Base-by-base conservation (phyloP, 2,113 vertebrate genomes). In the Motacilla tschutschensis region DNA sequence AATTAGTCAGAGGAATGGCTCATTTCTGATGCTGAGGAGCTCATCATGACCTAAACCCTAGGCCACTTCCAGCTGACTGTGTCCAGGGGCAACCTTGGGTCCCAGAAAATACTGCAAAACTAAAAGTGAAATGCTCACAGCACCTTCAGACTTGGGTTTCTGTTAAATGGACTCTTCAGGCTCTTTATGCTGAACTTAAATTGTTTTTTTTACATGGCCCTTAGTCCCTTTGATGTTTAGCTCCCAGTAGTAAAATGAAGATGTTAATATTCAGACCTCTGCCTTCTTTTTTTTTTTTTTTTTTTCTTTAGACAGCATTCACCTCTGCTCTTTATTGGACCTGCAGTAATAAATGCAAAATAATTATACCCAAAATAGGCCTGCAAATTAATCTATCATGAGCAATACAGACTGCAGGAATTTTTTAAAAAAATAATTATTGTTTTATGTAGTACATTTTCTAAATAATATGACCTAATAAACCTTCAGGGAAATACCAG, bases 281-380 rank as follows among this genome's bases (percentile, higher is more conserved):
- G 28, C 71, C 63, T 81, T 60, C 5, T 4, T 38, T 83, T 59
- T 26, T 75, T 41, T 40, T 35, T 44, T 57, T 41, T 59, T 43
- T 67, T 76, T 67, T 60, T 8, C 33, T 33, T 55, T 8, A 24
- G 17, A 36, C 66, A 51, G n/a, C 7, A 3, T 72, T 79, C 70
- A 88, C 88, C 66, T 75, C 54, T 86, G 33, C 29, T 91, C 43
- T 72, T 71, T 72, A 46, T 33, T 88, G 44, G 47, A 89, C 35
- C 38, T 69, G 44, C 19, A 73, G n/a, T 83, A 85, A 92, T 62
- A 83, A 80, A 92, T 81, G 77, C 17, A 87, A 89, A 93, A 62
- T 77, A 92, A 85, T 76, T 70, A 44, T 33, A 47, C 33, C 14
- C 26, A 53, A 90, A 91, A 84, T 44, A 81, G 5, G 17, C 25